Conservation (phyloP, 2,113 vertebrate genomes). For the Calyptomena viridis region DNA sequence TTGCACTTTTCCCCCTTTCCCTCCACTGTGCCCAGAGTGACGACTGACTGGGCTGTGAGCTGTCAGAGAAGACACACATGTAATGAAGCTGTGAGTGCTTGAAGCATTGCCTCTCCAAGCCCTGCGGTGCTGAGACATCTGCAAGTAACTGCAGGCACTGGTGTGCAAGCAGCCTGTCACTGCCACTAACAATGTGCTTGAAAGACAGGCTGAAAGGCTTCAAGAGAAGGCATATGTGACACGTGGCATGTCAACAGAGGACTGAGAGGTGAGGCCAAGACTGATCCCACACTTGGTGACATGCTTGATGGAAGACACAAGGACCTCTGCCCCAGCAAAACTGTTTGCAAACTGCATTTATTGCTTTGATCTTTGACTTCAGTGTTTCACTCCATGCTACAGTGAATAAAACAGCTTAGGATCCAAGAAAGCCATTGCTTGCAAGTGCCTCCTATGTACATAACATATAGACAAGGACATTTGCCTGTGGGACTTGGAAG, state of each 20-base stretch:
- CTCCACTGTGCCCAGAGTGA: background rate
- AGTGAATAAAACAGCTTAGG: background rate
- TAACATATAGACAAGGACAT: background rate
- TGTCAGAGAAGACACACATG: background rate
- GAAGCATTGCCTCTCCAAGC: background rate
- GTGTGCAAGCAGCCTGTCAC: background rate
- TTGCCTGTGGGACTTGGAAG: background rate
- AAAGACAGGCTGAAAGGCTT: background rate
- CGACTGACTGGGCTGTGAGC: background rate
- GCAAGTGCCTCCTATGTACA: background rate
- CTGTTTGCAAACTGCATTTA: background rate
- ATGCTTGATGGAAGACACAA: background rate
- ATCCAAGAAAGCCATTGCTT: background rate
- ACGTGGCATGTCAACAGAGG: background rate
- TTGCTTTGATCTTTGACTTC: background rate
- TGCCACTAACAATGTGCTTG: fast-evolving
- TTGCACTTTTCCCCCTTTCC: background rate
- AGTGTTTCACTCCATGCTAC: background rate
- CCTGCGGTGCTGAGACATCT: background rate
- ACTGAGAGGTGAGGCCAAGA: background rate
- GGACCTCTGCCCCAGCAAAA: background rate
- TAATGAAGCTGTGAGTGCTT: background rate
- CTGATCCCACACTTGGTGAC: background rate
- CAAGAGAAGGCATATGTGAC: background rate
- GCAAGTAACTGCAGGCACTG: background rate